Evolutionary conservation across 1,140 invertebrate genomes (phyloP), one percentile per base, ranked within the genome.

Genomic region (Drosophila subpulchrella): DNA sequence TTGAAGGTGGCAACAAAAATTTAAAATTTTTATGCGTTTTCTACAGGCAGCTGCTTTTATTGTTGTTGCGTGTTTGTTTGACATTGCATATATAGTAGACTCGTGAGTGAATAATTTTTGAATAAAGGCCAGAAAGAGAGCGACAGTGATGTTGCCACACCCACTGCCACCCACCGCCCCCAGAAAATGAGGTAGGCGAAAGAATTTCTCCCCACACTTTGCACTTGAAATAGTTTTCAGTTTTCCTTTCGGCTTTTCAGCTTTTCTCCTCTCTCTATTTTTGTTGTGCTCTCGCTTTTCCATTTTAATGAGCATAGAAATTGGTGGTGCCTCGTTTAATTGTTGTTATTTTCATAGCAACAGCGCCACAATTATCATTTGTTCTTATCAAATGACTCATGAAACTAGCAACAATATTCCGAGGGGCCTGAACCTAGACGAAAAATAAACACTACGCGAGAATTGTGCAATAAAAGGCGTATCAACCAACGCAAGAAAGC

Each of bases 381-480:
- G 70, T 72, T 67, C 81, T 85, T 84, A 84, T 84, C 81, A 81
- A 77, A 68, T 83, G 80, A 80, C 47, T 76, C 66, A 84, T 72
- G 53, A 62, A 73, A 68, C 36, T 30, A 36, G 58, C 62, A 62
- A 70, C 27, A 56, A 17, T 48, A 44, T 61, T 24, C 20, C 20
- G 10, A 44, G 30, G 65, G 34, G 41, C 7, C 58, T 24, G 48
- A 41, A 42, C 42, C n/a, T 54, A 54, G 61, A 41, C 58, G 39
- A 38, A 53, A 70, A 50, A 67, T 39, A 81, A 62, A 46, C 61
- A 79, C 56, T 47, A 73, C 46, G 56, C 42, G 50, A 63, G 62
- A 86, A 86, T 86, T 86, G 81, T 70, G 68, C 65, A 82, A 86
- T 86, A 48, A 66, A 81, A 62, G 53, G 44, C 41, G 47, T 63